phyloP scores from a whole-genome alignment of 2,113 vertebrate genomes.

The Lophochroa leadbeateri region DNA sequence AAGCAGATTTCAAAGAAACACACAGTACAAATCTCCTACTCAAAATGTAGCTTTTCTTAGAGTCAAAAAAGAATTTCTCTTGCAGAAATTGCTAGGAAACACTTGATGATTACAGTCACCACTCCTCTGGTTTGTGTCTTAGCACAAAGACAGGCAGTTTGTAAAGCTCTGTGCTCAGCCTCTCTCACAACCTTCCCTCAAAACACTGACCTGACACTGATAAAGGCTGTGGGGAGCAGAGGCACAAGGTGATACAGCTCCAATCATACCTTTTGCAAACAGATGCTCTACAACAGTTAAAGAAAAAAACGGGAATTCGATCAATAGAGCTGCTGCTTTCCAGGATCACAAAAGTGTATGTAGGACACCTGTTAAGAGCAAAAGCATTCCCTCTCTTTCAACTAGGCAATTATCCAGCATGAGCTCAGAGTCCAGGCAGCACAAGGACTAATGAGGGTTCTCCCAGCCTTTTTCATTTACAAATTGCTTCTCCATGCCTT shows the following conservation, averaged over 20 bases:
- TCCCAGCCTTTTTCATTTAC: slow-evolving; percentile 55
- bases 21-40: background rate
- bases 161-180: background rate
- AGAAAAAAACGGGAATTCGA: background rate
- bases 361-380: slow-evolving; percentile 53
- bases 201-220: slow-evolving; percentile 20
- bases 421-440: slow-evolving; percentile 14
- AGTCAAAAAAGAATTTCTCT: background rate
- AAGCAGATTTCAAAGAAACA: background rate
- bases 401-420: slow-evolving; percentile 53
- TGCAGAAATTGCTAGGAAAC: slow-evolving; percentile 9
- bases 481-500: slow-evolving; percentile 54
- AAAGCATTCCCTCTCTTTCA: slow-evolving; percentile 40
- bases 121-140: slow-evolving; percentile 16
- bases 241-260: background rate
- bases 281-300: slow-evolving; percentile 21
- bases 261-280: slow-evolving; percentile 24
- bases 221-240: background rate
- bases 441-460: slow-evolving; percentile 54
- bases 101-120: background rate
- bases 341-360: slow-evolving; percentile 33
- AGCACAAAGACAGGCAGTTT: background rate
- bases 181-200: slow-evolving; percentile 7
- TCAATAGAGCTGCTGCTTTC: slow-evolving; percentile 27
- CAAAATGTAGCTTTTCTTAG: background rate